Percentiles rank a stretch among this genome's conserved stretches.
Evolutionary conservation across 2,888 invertebrate species (phyloP).

Genomic region (Nephrocerus scutellatus): DNA sequence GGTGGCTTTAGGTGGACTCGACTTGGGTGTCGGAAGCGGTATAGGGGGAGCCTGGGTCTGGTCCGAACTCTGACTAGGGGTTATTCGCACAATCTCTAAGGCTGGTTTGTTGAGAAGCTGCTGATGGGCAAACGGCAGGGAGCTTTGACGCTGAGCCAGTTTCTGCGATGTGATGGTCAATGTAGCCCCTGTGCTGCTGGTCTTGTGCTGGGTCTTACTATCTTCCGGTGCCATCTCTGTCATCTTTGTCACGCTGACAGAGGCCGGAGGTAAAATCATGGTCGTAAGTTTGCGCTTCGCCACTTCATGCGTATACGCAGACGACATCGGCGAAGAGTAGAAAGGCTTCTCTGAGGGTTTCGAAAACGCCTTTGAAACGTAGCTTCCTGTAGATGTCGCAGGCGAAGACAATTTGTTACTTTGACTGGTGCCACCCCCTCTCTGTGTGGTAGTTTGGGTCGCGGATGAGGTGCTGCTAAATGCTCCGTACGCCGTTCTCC

Average conservation of each 20-base stretch:
- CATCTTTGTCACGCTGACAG: no score
- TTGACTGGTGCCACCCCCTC: conserved; percentile 2
- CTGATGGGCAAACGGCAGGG: conserved; percentile 10
- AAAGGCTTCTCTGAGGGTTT: conserved; percentile 27
- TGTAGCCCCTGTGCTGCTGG: background rate
- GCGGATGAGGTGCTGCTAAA: conserved; percentile 8
- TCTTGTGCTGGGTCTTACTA: conserved; percentile 5
- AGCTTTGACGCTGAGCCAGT: conserved; percentile 18
- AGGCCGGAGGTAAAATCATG: no score
- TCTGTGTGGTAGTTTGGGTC: conserved; percentile 14
- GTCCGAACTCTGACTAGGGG: conserved; percentile 22
- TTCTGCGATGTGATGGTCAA: conserved; percentile 20
- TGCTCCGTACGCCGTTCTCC: conserved; percentile 24
- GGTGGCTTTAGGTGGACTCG: conserved; percentile 33
- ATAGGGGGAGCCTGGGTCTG: no score
- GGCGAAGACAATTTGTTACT: conserved; percentile 17
- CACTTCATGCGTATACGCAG: conserved; percentile 30
- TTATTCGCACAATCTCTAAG: conserved; percentile 39
- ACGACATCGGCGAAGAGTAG: conserved; percentile 30
- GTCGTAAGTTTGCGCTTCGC: conserved; percentile 22
- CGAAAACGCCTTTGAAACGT: no score
- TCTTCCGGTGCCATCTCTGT: conserved; percentile 24
- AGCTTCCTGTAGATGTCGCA: conserved; percentile 15
- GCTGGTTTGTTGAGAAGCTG: conserved; percentile 28
- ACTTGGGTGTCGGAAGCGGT: conserved; percentile 24